These are phyloP conservation scores for Antrozous pallidus DNA, from an alignment of 2,797 vertebrate species.

Conservation along the genomic window DNA sequence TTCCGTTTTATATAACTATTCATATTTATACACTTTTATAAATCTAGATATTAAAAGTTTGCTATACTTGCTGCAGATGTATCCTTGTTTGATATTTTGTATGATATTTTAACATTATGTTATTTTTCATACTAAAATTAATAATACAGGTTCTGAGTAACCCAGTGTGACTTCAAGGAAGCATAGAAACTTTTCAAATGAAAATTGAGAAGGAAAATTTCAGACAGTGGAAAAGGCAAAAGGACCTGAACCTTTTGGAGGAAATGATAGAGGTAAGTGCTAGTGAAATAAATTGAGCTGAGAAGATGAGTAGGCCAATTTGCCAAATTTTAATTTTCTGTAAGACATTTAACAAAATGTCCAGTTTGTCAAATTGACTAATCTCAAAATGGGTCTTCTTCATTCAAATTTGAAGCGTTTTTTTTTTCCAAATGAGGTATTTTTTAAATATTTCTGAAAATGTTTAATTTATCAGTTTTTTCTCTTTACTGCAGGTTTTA, in stretches of 20 bases:
- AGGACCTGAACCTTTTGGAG: not conserved
- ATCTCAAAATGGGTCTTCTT: not conserved
- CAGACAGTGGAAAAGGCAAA: not conserved
- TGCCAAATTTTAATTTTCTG: not conserved
- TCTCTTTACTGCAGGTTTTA: not conserved
- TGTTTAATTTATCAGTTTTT: not conserved
- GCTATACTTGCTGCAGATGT: not conserved
- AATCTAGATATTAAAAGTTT: not conserved
- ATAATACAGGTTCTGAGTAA: not conserved
- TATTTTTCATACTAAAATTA: not conserved
- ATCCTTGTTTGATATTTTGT: not conserved
- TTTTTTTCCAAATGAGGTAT: not conserved
- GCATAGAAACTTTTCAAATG: not conserved
- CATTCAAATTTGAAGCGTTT: not conserved
- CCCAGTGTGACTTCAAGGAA: not conserved
- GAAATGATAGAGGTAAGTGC: not conserved
- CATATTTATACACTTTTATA: not conserved
- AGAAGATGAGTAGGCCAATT: not conserved
- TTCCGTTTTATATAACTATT: not conserved
- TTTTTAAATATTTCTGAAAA: not conserved
- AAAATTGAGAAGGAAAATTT: conserved; percentile 5
- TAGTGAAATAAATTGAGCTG: not conserved
- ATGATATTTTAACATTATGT: not conserved
- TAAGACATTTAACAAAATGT: not conserved
- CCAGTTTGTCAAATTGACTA: not conserved